Conservation (phyloP, 2,888 invertebrate genomes). For the Mythimna loreyi region DNA sequence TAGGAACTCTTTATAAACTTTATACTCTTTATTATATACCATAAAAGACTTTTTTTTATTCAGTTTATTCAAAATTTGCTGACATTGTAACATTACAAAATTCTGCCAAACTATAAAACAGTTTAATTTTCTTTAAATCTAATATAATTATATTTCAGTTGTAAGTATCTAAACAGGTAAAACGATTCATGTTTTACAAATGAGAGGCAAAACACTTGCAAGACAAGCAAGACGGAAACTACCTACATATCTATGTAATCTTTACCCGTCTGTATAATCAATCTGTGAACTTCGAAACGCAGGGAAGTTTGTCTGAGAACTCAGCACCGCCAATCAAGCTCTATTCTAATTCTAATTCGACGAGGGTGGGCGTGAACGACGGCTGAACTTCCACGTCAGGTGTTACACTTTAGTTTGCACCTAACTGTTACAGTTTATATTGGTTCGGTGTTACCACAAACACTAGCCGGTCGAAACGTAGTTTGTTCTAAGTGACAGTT, state of each 20-base stretch:
- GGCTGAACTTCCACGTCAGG: slow-evolving; percentile 61
- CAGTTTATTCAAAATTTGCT: too few species aligned
- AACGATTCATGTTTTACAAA: background rate
- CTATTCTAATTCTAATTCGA: slow-evolving; percentile 72
- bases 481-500: slow-evolving; percentile 22
- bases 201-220: background rate
- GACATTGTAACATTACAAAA: too few species aligned
- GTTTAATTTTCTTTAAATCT: too few species aligned
- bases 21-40: too few species aligned
- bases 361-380: slow-evolving; percentile 54
- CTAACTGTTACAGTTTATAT: slow-evolving; percentile 60
- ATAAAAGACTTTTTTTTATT: too few species aligned
- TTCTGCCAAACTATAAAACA: too few species aligned
- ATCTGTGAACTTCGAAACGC: slow-evolving; percentile 55
- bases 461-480: slow-evolving; percentile 18
- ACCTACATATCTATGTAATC: slow-evolving; percentile 22
- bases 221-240: background rate
- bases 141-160: background rate
- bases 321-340: slow-evolving; percentile 68
- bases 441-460: slow-evolving; percentile 58
- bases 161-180: background rate
- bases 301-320: slow-evolving; percentile 60
- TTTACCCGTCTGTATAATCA: slow-evolving; percentile 53
- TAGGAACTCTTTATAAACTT: too few species aligned
- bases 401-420: slow-evolving; percentile 62